Evolutionary conservation across 2,113 vertebrate species (phyloP), one percentile per base, ranked within the genome.

Genomic region (Carettochelys insculpta): DNA sequence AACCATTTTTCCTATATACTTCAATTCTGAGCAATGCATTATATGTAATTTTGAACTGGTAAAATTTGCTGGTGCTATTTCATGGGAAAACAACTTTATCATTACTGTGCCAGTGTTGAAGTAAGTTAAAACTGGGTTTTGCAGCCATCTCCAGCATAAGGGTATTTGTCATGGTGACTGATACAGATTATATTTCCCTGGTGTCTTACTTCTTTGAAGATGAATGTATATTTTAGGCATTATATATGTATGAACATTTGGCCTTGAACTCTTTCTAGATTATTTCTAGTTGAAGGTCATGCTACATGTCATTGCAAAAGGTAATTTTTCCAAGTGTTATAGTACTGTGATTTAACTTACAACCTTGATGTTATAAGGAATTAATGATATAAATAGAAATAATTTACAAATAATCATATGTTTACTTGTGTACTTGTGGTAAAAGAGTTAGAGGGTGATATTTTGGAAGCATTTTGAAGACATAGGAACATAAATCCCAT

Each of bases 71-170:
- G 11, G 2, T 77, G 5, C 5, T 58, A 31, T 83, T 95, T 81
- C 22, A 50, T 24, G 5, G 31, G 48, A 84, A 91, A 73, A 73
- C 51, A 43, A 73, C 65, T 41, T 86, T n/a, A 80, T 61, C 87
- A 89, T 82, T 88, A 75, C 50, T 86, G 17, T 51, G 53, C 20
- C 79, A 7, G 14, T 87, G 17, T 90, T 76, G 89, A 79, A 90
- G 65, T 85, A 53, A 85, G 38, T 41, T 79, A 79, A 90, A 91
- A 34, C 3, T 58, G 34, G 87, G 5, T 12, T 11, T 90, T 52
- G 13, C 25, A 92, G 45, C 29, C 9, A 6, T 53, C 56, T 87
- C 50, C 6, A 88, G 9, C 43, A 41, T 50, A 86, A 75, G 16
- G 17, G 0, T 11, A 85, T 65, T 86, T 86, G 51, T 86, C 79